These are phyloP conservation scores for Sardina pilchardus DNA, from an alignment of 2,113 vertebrate species.

Conservation along the genomic window DNA sequence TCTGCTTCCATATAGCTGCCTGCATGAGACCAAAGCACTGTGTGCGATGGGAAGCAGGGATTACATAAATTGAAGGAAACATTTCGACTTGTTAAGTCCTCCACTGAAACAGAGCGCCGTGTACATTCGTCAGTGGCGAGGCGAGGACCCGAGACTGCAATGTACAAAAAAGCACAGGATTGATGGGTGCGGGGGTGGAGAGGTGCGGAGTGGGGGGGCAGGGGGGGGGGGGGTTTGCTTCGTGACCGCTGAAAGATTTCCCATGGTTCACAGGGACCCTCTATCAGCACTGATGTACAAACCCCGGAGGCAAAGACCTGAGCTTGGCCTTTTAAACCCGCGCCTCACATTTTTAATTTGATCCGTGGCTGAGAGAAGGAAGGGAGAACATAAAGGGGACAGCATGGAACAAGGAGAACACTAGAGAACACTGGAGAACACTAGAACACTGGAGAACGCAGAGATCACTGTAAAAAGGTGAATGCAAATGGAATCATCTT, in stretches of 20 bases:
- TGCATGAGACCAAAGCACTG: background rate
- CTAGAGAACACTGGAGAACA: background rate
- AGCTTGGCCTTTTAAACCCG: constrained; percentile 70
- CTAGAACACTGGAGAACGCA: too few species aligned
- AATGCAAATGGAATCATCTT: background rate
- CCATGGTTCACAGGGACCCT: constrained; percentile 69
- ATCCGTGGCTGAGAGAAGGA: constrained; percentile 43
- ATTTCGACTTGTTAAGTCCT: constrained; percentile 67
- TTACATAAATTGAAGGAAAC: constrained; percentile 71
- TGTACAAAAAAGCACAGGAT: background rate
- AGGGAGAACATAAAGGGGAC: background rate
- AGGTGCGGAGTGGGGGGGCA: too few species aligned
- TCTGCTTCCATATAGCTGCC: background rate
- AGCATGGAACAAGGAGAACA: constrained; percentile 43
- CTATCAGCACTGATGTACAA: constrained; percentile 72
- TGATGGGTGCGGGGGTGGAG: too few species aligned
- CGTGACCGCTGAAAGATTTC: constrained; percentile 76
- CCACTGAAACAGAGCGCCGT: constrained; percentile 32
- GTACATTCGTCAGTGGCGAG: background rate
- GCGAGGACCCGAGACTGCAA: background rate
- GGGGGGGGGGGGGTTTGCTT: constrained; percentile 72
- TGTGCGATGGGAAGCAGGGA: constrained; percentile 34
- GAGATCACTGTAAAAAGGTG: background rate
- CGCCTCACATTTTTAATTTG: constrained; percentile 70
- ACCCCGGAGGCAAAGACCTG: constrained; percentile 68